Conservation (phyloP, 2,113 vertebrate species). For the Suricata suricatta region DNA sequence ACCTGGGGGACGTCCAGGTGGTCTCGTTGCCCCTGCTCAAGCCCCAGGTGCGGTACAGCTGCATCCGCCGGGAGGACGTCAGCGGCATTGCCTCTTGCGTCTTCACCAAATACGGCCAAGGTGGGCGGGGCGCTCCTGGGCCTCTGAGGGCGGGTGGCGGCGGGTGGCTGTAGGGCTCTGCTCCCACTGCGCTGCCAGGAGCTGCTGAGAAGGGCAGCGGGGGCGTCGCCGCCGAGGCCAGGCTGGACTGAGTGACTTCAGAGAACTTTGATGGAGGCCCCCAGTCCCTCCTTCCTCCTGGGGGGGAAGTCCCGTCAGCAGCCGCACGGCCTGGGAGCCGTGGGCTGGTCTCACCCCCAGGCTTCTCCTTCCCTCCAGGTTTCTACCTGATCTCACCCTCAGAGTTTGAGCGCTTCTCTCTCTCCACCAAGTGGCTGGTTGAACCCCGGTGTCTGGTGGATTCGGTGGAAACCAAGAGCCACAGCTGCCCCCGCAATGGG, state of each 20-base stretch:
- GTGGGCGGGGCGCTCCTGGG: constrained; percentile 71
- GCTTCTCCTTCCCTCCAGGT: constrained; percentile 83
- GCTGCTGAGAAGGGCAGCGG: neutral
- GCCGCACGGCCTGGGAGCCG: fast-evolving
- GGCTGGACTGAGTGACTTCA: neutral
- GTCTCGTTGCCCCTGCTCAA: constrained; percentile 94
- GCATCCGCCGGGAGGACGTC: constrained; percentile 96
- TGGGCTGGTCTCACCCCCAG: neutral
- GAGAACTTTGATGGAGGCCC: neutral
- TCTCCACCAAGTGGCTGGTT: constrained; percentile 94
- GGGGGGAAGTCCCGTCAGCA: fast-evolving
- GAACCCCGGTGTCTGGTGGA: constrained; percentile 93
- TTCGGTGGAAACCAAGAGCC: constrained; percentile 76
- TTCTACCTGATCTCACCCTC: constrained; percentile 98
- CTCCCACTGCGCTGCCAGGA: fast-evolving
- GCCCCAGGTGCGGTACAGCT: constrained; percentile 94
- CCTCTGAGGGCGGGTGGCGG: fast-evolving
- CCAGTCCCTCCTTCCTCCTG: fast-evolving
- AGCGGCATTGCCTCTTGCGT: constrained; percentile 98
- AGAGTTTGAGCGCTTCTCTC: constrained; percentile 97
- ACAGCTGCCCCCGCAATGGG: constrained; percentile 51
- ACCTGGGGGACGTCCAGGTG: constrained; percentile 96
- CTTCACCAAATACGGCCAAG: constrained; percentile 97
- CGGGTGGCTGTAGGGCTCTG: neutral
- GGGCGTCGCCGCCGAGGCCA: neutral